Evolutionary conservation across 2,113 vertebrate species (phyloP).

Genomic region (Setophaga petechia): DNA sequence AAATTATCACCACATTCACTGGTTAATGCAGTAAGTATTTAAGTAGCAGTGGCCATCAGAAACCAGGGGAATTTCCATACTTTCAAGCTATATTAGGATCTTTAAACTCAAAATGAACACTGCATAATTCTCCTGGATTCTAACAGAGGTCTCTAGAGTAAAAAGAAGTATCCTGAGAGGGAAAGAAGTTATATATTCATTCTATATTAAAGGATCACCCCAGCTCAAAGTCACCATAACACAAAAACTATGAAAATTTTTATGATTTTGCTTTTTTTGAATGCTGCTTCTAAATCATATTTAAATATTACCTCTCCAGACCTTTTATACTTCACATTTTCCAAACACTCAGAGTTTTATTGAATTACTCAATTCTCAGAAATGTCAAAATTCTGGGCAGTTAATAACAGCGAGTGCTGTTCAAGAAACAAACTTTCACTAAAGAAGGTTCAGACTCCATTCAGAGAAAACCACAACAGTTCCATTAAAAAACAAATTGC

Average conservation of each 20-base stretch:
- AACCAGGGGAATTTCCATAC: neutral
- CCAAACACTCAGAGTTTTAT: neutral
- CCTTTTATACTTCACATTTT: neutral
- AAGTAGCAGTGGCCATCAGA: neutral
- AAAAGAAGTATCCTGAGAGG: neutral
- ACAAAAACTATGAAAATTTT: neutral
- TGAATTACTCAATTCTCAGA: neutral
- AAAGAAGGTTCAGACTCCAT: neutral
- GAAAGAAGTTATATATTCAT: neutral
- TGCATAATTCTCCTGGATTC: neutral
- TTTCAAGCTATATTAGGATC: neutral
- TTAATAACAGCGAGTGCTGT: neutral
- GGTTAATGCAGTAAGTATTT: neutral
- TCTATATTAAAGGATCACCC: neutral
- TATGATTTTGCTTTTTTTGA: neutral
- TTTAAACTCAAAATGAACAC: neutral
- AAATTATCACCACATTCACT: neutral
- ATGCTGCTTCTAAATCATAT: neutral
- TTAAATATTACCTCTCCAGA: neutral
- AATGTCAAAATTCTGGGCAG: neutral
- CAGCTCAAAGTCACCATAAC: neutral
- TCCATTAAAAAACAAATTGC: neutral
- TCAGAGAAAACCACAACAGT: neutral
- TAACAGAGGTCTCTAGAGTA: neutral
- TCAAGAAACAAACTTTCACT: neutral